Conservation (phyloP, 2,113 vertebrate species). For the Phylloscopus trochiloides region DNA sequence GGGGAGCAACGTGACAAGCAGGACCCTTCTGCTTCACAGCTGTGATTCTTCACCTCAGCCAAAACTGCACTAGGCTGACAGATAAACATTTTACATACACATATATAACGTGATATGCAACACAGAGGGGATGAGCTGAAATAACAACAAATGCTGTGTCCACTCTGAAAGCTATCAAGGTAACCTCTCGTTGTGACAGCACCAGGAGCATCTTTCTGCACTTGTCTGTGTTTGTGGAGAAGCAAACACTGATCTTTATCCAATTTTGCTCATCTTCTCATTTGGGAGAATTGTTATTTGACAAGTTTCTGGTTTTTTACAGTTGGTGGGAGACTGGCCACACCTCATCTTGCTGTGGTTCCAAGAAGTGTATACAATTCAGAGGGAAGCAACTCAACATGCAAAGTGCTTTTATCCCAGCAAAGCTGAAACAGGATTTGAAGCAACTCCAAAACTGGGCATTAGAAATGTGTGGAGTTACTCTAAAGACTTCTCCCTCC, state of each 20-base stretch:
- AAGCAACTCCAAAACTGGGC: not conserved
- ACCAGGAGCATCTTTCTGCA: not conserved
- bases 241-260: not conserved
- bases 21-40: not conserved
- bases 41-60: not conserved
- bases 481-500: not conserved
- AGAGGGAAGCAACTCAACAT: not conserved
- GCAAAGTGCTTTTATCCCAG: not conserved
- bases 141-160: not conserved
- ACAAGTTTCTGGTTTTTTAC: not conserved
- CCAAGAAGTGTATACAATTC: not conserved
- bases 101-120: not conserved
- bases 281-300: not conserved
- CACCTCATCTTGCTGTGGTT: not conserved
- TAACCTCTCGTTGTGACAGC: not conserved
- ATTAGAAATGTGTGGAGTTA: not conserved
- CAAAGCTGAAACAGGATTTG: not conserved
- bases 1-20: not conserved
- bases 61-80: not conserved
- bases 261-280: not conserved
- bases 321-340: not conserved
- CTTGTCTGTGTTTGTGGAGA: not conserved
- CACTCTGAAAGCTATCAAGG: not conserved
- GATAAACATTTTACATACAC: not conserved
- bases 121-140: not conserved